Conservation (phyloP, 2,888 invertebrate species). For the Drosophila nr. medialis region DNA sequence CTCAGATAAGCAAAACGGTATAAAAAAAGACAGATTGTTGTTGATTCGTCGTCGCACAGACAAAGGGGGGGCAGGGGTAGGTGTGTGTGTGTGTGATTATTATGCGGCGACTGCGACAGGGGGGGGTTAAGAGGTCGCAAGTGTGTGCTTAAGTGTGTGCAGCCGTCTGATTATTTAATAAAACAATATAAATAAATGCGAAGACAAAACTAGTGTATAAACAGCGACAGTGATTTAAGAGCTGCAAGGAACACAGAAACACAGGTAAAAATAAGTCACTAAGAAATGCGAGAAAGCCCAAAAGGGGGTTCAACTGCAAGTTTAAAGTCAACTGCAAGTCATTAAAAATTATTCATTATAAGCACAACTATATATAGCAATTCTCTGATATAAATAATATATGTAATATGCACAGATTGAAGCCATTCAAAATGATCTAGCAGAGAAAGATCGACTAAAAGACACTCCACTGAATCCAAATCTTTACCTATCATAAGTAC, state of each 20-base stretch:
- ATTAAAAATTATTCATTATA: not conserved
- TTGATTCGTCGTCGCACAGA: conserved; percentile 34
- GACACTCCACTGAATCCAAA: not conserved
- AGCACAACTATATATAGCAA: not conserved
- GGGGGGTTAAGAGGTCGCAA: not conserved
- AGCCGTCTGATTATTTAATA: conserved; percentile 14
- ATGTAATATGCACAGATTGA: not conserved
- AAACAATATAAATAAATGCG: conserved; percentile 7
- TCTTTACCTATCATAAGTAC: not conserved
- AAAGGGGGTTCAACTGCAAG: not conserved
- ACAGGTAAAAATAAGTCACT: not conserved
- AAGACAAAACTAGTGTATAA: not conserved
- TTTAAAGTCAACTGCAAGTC: not conserved
- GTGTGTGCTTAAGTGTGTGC: conserved; percentile 10
- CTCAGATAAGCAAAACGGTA: conserved; percentile 58
- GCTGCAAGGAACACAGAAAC: not conserved
- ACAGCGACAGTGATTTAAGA: not conserved
- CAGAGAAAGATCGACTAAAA: not conserved
- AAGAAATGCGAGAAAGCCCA: not conserved
- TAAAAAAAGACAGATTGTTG: conserved; percentile 44
- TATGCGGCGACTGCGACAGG: conserved; percentile 10
- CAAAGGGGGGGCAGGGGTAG: conserved; percentile 4
- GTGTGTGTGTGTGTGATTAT: conserved; percentile 25
- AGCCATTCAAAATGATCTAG: not conserved
- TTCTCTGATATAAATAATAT: not conserved